Percentiles rank a stretch among this genome's conserved stretches.
Conservation (phyloP, 1,140 invertebrate species). For the Scaptomyza pallida region DNA sequence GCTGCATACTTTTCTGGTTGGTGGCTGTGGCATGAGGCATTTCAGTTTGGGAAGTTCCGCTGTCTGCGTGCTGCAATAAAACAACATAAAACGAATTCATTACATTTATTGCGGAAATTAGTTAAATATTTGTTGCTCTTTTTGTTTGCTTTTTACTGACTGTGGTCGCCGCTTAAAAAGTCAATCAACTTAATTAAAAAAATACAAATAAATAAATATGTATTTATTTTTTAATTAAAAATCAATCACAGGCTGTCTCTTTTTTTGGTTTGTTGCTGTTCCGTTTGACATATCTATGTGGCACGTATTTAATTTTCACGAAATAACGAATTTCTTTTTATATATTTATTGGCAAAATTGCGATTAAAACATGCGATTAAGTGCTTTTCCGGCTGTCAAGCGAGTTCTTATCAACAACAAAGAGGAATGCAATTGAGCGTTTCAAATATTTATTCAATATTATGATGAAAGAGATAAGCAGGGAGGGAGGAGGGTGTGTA, state of each 20-base stretch:
- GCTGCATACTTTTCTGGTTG: slow-evolving; percentile 21
- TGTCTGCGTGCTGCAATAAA: slow-evolving; percentile 11
- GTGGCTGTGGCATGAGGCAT: no score
- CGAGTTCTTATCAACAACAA: not conserved
- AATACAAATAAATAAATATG: slow-evolving; percentile 62
- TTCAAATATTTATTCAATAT: slow-evolving; percentile 1
- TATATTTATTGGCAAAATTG: no score
- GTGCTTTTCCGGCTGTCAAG: slow-evolving; percentile 5
- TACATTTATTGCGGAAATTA: slow-evolving; percentile 52
- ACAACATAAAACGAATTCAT: slow-evolving; percentile 41
- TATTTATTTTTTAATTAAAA: slow-evolving; percentile 72
- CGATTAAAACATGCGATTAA: slow-evolving; percentile 26
- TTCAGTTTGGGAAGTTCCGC: no score
- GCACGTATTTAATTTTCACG: slow-evolving; percentile 16
- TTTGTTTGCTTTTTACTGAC: slow-evolving; percentile 3
- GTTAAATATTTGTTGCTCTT: slow-evolving; percentile 48
- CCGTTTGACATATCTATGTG: slow-evolving; percentile 35
- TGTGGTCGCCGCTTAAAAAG: slow-evolving; percentile 57
- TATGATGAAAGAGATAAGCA: not conserved
- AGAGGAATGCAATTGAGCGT: slow-evolving; percentile 32
- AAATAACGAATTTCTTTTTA: not conserved
- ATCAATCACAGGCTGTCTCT: slow-evolving; percentile 58
- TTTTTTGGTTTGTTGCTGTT: no score
- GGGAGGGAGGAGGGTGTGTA: no score
- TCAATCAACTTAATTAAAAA: slow-evolving; percentile 76